Conservation (phyloP, 1,140 invertebrate species). For the Lucilia cuprina region DNA sequence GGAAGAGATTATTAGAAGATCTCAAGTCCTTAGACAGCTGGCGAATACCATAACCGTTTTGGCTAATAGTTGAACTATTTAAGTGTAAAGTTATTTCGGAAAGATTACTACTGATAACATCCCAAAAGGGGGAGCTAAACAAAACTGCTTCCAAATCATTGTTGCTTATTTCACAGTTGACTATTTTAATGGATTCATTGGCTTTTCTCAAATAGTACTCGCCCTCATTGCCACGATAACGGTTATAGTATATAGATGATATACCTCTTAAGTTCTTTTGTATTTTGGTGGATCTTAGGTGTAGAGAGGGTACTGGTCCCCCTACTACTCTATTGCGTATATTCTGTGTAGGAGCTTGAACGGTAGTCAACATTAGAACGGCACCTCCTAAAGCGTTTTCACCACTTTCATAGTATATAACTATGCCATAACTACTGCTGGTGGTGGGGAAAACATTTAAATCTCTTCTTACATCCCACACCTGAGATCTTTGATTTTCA, state of each 20-base stretch:
- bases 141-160: constrained; percentile 82
- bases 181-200: constrained; percentile 84
- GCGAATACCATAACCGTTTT: constrained; percentile 84
- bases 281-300: constrained; percentile 76
- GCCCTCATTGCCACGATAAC: constrained; percentile 81
- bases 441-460: constrained; percentile 85
- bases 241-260: constrained; percentile 87
- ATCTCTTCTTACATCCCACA: constrained; percentile 83
- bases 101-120: constrained; percentile 80
- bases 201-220: constrained; percentile 86
- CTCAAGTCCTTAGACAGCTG: constrained; percentile 90
- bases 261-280: constrained; percentile 83
- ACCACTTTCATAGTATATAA: constrained; percentile 84
- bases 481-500: constrained; percentile 67
- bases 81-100: constrained; percentile 86
- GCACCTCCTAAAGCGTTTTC: constrained; percentile 77
- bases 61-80: constrained; percentile 81
- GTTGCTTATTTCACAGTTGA: constrained; percentile 80
- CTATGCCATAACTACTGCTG: constrained; percentile 82
- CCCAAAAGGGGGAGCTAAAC: constrained; percentile 83
- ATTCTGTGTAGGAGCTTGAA: constrained; percentile 74
- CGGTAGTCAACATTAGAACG: constrained; percentile 82
- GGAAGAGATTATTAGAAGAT: constrained; percentile 92
- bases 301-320: constrained; percentile 78
- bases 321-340: constrained; percentile 74